phyloP scores from a whole-genome alignment of 1,140 invertebrate genomes.

The Pseudomyrmex sp. region DNA sequence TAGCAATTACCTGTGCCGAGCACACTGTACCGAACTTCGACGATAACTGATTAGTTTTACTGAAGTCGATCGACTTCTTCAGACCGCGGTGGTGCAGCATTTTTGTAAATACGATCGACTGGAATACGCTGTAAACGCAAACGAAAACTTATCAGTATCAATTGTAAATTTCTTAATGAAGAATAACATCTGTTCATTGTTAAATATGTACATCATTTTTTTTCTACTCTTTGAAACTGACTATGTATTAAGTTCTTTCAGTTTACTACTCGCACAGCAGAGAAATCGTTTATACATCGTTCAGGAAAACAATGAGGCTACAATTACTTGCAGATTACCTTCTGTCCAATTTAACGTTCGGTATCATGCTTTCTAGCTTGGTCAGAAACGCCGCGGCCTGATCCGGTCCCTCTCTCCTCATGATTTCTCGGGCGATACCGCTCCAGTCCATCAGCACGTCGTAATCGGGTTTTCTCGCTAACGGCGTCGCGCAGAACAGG shows the following conservation, averaged over 20 bases:
- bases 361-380: constrained; percentile 75
- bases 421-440: constrained; percentile 75
- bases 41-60: constrained; percentile 64
- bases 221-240: background rate
- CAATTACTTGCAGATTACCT: constrained; percentile 67
- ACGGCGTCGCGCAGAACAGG: constrained; percentile 73
- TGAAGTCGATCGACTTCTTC: constrained; percentile 76
- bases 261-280: too few relatives aligned
- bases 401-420: constrained; percentile 76
- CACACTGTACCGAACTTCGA: constrained; percentile 79
- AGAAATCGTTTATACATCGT: background rate
- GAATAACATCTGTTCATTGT: too few relatives aligned
- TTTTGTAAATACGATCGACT: constrained; percentile 82
- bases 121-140: constrained; percentile 79
- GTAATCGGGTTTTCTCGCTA: constrained; percentile 46
- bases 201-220: background rate
- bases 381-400: constrained; percentile 76
- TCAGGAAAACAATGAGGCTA: background rate
- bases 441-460: constrained; percentile 78
- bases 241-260: too few relatives aligned
- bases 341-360: constrained; percentile 75
- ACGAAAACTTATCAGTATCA: background rate
- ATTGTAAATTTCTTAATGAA: background rate
- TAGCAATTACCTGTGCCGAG: constrained; percentile 77
- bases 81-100: constrained; percentile 80